These are phyloP conservation scores for Sardinella longiceps DNA, from an alignment of 2,797 vertebrate genomes.

Conservation along the genomic window DNA sequence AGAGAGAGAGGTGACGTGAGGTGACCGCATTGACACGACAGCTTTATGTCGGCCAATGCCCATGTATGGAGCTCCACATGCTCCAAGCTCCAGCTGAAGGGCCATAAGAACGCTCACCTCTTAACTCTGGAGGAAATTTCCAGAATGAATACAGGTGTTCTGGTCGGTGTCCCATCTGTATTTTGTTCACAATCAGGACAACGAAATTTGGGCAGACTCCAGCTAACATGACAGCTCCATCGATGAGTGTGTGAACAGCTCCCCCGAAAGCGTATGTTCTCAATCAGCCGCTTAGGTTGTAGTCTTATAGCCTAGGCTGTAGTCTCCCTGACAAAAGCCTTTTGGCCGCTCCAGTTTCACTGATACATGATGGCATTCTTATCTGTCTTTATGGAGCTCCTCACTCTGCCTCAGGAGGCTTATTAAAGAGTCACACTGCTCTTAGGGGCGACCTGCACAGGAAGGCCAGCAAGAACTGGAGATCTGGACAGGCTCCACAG, in stretches of 20 bases:
- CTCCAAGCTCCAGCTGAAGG: background rate
- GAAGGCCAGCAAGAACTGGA: background rate
- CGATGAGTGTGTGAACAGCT: background rate
- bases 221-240: conserved; percentile 10
- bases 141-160: background rate
- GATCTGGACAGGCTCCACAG: background rate
- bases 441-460: background rate
- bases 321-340: background rate
- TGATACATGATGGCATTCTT: background rate
- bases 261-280: background rate
- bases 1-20: conserved; percentile 31
- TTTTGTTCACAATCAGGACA: background rate
- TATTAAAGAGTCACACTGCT: background rate
- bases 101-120: background rate
- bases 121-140: background rate
- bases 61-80: background rate
- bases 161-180: background rate
- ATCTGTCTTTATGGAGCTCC: conserved; percentile 9
- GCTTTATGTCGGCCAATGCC: background rate
- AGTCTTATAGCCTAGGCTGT: too few species aligned
- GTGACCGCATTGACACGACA: conserved; percentile 32
- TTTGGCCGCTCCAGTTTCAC: background rate
- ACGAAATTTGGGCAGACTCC: background rate
- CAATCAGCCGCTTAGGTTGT: background rate
- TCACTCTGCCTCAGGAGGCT: background rate